Percentiles rank a stretch among this genome's conserved stretches.
phyloP scores from a whole-genome alignment of 2,113 vertebrate genomes.

The Odontesthes bonariensis region DNA sequence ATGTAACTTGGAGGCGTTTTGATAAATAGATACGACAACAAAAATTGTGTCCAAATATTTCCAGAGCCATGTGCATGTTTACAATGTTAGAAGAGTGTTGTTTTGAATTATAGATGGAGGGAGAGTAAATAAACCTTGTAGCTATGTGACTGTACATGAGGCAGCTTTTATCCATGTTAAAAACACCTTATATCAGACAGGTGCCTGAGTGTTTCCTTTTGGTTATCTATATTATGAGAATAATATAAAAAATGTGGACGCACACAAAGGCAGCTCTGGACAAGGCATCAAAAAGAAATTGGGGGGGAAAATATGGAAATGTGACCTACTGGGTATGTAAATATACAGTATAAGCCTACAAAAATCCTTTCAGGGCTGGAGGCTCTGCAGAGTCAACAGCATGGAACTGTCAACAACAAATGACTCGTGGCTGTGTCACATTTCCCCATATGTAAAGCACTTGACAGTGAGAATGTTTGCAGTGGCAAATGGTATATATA shows the following conservation, averaged over 20 bases:
- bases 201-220: neutral
- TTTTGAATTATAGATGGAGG: neutral
- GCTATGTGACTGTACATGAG: neutral
- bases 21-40: too few relatives aligned
- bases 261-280: too few relatives aligned
- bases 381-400: slow-evolving; percentile 38
- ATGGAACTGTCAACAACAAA: slow-evolving; percentile 54
- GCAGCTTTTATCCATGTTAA: too few relatives aligned
- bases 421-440: slow-evolving; percentile 24
- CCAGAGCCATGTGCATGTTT: too few relatives aligned
- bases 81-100: neutral
- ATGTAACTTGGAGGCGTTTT: too few relatives aligned
- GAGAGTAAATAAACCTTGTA: neutral
- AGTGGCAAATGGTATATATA: neutral
- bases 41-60: too few relatives aligned
- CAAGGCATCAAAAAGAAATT: slow-evolving; percentile 6
- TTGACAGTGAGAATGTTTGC: slow-evolving; percentile 30
- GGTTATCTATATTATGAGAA: too few relatives aligned
- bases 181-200: neutral
- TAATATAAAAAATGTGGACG: too few relatives aligned
- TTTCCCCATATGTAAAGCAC: slow-evolving; percentile 45
- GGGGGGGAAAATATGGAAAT: slow-evolving; percentile 61
- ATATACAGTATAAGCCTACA: slow-evolving; percentile 43
- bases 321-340: slow-evolving; percentile 68
- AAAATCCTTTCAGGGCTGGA: slow-evolving; percentile 9